Evolutionary conservation across 2,888 invertebrate genomes (phyloP).

Genomic region (Stenolophus ochropezus): DNA sequence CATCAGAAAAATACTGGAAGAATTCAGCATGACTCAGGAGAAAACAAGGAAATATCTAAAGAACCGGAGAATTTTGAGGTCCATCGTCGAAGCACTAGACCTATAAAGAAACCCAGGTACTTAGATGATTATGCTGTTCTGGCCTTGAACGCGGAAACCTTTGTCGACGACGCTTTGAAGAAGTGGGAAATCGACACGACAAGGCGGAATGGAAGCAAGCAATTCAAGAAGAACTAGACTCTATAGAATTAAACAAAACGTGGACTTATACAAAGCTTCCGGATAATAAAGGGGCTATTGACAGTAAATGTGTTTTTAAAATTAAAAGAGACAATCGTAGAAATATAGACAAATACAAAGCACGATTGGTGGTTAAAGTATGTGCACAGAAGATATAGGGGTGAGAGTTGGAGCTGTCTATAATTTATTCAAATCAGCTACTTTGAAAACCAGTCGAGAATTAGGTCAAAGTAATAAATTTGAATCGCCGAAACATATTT

Average conservation of each 20-base stretch:
- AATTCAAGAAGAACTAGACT: neutral
- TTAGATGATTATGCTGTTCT: constrained; percentile 34
- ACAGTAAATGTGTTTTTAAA: constrained; percentile 63
- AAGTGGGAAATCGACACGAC: constrained; percentile 10
- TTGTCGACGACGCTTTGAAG: constrained; percentile 13
- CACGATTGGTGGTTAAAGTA: neutral
- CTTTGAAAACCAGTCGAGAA: too few species aligned
- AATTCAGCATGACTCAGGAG: neutral
- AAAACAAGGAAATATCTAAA: neutral
- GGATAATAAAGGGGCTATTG: constrained; percentile 36
- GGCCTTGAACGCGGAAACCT: constrained; percentile 15
- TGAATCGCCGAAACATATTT: too few species aligned
- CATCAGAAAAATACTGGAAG: neutral
- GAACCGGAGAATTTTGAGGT: neutral
- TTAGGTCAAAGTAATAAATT: too few species aligned
- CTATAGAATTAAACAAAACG: constrained; percentile 38
- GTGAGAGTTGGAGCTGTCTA: too few species aligned
- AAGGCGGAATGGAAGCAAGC: constrained; percentile 30
- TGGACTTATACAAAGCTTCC: constrained; percentile 46
- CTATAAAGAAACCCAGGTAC: neutral
- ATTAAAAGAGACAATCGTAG: constrained; percentile 61
- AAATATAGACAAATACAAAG: constrained; percentile 40
- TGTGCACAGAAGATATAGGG: too few species aligned
- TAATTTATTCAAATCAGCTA: too few species aligned
- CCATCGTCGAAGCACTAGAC: neutral